Conservation (phyloP, 1,140 invertebrate genomes). For the Trichonephila clavata region DNA sequence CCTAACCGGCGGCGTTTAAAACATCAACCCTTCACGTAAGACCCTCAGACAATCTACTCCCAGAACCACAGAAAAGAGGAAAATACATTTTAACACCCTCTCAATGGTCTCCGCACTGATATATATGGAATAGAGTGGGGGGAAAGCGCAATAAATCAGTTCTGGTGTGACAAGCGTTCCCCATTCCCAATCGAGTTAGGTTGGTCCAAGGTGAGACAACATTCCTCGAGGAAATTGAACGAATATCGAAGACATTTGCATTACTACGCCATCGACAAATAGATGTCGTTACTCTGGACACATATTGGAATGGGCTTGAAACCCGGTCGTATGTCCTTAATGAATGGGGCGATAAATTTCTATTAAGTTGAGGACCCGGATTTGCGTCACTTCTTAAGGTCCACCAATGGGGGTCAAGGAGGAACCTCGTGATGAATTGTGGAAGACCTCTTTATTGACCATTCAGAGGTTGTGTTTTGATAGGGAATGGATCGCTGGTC, state of each 20-base stretch:
- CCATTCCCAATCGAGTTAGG: background rate
- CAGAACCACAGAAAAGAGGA: too few species aligned
- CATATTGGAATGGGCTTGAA: background rate
- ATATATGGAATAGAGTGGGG: too few species aligned
- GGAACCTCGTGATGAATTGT: background rate
- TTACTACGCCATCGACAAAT: constrained; percentile 1
- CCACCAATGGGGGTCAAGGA: background rate
- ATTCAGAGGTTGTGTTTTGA: background rate
- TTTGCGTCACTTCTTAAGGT: constrained; percentile 5
- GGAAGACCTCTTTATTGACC: background rate
- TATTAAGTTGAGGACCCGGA: background rate
- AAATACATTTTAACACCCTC: too few species aligned
- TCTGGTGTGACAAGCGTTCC: background rate
- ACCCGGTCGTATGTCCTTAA: background rate
- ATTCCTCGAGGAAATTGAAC: background rate
- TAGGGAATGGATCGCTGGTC: background rate
- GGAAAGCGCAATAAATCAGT: background rate
- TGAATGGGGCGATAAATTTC: constrained; percentile 28
- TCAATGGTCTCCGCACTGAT: too few species aligned
- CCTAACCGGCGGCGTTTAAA: too few species aligned
- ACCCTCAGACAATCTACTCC: too few species aligned
- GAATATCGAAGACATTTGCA: constrained; percentile 1
- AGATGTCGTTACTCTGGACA: constrained; percentile 12
- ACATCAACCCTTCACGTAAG: too few species aligned
- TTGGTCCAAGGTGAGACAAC: background rate